These are phyloP conservation scores for Drosophila sordidula DNA, from an alignment of 2,888 invertebrate genomes.

Conservation along the genomic window DNA sequence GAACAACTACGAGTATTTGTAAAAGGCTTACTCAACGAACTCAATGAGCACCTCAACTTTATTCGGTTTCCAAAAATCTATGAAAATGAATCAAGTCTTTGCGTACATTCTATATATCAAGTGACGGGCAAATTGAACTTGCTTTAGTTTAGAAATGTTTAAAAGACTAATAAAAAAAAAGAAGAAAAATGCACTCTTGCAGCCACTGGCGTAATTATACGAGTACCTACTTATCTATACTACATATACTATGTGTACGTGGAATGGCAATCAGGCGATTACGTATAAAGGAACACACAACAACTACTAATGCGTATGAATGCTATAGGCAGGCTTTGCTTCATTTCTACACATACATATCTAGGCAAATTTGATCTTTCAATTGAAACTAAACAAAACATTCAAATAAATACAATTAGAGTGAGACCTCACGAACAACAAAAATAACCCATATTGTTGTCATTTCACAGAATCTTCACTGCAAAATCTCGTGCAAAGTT, in stretches of 20 bases:
- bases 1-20: slow-evolving; percentile 27
- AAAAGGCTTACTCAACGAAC: slow-evolving; percentile 62
- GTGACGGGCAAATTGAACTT: slow-evolving; percentile 32
- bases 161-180: slow-evolving; percentile 30
- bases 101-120: slow-evolving; percentile 33
- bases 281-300: background rate
- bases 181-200: slow-evolving; percentile 1
- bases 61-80: slow-evolving; percentile 63
- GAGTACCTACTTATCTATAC: slow-evolving; percentile 18
- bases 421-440: slow-evolving; percentile 14
- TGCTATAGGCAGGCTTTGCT: slow-evolving; percentile 33
- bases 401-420: slow-evolving; percentile 10
- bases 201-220: slow-evolving; percentile 12
- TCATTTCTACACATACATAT: slow-evolving; percentile 48
- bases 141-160: slow-evolving; percentile 48
- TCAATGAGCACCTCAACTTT: slow-evolving; percentile 70
- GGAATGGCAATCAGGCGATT: background rate
- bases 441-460: background rate
- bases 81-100: slow-evolving; percentile 31
- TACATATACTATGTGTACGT: slow-evolving; percentile 8
- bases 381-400: slow-evolving; percentile 2
- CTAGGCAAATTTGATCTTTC: slow-evolving; percentile 18
- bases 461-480: background rate
- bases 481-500: background rate
- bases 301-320: slow-evolving; percentile 11